Conservation (phyloP, 1,140 invertebrate genomes). For the Sycophila sp. region DNA sequence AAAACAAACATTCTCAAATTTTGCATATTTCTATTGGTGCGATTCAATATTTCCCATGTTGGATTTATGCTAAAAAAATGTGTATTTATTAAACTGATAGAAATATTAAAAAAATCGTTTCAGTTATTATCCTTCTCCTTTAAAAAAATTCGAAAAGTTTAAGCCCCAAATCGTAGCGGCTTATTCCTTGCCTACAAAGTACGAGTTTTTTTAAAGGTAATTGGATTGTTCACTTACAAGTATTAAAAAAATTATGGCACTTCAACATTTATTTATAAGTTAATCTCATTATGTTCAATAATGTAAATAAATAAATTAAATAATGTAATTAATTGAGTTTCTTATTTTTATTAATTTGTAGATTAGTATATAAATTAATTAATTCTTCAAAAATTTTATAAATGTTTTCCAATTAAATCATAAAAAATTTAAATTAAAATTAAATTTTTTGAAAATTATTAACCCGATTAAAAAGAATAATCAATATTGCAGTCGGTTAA, state of each 20-base stretch:
- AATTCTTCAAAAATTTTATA: neutral
- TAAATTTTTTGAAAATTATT: too few relatives aligned
- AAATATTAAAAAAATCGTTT: too few relatives aligned
- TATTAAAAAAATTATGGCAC: constrained; percentile 13
- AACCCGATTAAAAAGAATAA: neutral
- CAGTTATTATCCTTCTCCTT: too few relatives aligned
- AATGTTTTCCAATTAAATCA: neutral
- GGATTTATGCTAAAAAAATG: too few relatives aligned
- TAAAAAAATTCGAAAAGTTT: too few relatives aligned
- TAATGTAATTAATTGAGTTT: neutral
- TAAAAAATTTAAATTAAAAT: neutral
- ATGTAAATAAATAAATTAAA: constrained; percentile 26
- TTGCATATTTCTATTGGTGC: too few relatives aligned
- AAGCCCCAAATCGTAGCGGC: too few relatives aligned
- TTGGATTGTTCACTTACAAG: neutral
- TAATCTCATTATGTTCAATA: neutral
- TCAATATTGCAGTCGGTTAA: neutral
- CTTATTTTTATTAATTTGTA: neutral
- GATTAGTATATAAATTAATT: neutral
- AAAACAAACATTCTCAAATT: too few relatives aligned
- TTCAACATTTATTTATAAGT: constrained; percentile 21
- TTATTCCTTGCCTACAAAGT: too few relatives aligned
- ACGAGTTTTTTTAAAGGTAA: too few relatives aligned
- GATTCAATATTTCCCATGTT: too few relatives aligned
- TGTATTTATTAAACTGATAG: too few relatives aligned